Evolutionary conservation across 2,888 invertebrate species (phyloP), one percentile per base, ranked within the genome.

Genomic region (Cremastinae sp.): DNA sequence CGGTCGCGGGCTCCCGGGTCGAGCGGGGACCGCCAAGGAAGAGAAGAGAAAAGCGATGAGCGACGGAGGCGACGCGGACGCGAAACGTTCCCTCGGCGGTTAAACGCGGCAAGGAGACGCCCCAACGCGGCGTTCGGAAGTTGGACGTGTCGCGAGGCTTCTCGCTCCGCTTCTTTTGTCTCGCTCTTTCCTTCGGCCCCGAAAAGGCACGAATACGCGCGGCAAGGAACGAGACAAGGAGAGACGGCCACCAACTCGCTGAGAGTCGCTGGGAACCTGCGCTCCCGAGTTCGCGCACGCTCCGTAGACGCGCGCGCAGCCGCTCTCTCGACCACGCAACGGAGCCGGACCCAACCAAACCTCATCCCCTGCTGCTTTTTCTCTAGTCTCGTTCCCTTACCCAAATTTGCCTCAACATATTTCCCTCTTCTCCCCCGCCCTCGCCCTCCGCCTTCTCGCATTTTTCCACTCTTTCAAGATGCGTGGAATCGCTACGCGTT

Each of bases 91-190:
- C 14, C 82, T 84, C 83, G 82, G 84, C 83, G 82, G 72, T 78
- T 61, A 47, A 61, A 84, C 83, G 76, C 82, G 84, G 85, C 80
- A 83, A 88, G 88, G 87, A 86, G 88, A 87, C 88, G 88, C 88
- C 88, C 88, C 87, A 85, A 87, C 87, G 84, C 87, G 84, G 85
- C 85, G 83, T 85, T 84, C 81, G 14, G 84, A 84, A 83, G 84
- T 86, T 86, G 85, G 88, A 87, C 87, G 86, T 87, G 85, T 85
- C 85, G 83, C 86, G 83, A 84, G 82, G 16, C 20, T 41, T 18
- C 47, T 66, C 56, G n/a, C 62, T 49, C 1, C 62, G 34, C 54
- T 41, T 28, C 28, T 22, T 41, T 22, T 43, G 14, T 28, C 53
- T 28, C 43, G 0, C n/a, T 28, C 45, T 45, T 12, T 12, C 5